Percentiles rank a stretch among this genome's conserved stretches.
Conservation (phyloP, 2,113 vertebrate genomes). For the Ctenomys sociabilis region DNA sequence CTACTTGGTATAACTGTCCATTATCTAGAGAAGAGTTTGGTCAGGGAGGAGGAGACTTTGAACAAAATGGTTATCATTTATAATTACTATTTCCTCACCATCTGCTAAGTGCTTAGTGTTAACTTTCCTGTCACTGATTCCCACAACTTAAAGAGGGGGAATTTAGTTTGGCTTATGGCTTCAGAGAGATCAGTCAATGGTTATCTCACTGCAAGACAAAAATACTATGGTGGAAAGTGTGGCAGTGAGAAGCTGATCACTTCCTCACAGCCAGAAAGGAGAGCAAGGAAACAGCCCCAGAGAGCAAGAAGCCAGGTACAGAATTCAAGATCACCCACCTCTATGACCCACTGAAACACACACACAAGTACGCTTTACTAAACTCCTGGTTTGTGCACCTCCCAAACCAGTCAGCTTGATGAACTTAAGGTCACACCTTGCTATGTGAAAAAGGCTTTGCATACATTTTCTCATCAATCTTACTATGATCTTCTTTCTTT, state of each 20-base stretch:
- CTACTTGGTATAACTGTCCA: background rate
- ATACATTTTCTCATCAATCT: background rate
- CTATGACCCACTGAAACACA: background rate
- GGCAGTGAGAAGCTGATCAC: background rate
- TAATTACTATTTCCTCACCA: background rate
- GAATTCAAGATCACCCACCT: background rate
- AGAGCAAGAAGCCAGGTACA: background rate
- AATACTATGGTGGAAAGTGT: background rate
- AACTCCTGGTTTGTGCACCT: background rate
- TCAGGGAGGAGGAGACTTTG: background rate
- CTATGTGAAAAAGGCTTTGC: background rate
- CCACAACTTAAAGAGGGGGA: background rate
- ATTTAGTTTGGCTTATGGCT: background rate
- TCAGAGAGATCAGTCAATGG: background rate
- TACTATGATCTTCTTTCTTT: conserved; percentile 16
- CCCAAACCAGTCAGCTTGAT: background rate
- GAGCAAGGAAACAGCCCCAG: background rate
- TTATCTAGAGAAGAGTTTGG: background rate
- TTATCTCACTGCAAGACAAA: background rate
- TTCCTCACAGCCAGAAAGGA: background rate
- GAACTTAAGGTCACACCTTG: background rate
- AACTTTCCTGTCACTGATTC: background rate
- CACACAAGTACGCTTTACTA: background rate
- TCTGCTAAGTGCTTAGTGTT: background rate
- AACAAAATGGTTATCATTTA: background rate